These are phyloP conservation scores for Agrochola macilenta DNA, from an alignment of 2,888 invertebrate species.

Conservation along the genomic window DNA sequence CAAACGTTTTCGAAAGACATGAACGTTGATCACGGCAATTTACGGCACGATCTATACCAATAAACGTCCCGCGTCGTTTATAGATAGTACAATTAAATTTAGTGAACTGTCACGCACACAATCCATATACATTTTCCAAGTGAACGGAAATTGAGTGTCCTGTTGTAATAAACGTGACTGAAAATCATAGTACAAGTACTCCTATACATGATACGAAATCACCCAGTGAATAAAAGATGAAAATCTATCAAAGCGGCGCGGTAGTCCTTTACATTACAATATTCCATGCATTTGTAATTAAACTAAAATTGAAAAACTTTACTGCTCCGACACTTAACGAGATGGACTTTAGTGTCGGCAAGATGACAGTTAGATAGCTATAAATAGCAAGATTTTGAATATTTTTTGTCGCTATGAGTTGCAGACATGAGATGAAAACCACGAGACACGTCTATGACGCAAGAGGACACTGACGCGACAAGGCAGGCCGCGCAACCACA, in stretches of 20 bases:
- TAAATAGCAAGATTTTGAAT: conserved; percentile 11
- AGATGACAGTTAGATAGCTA: conserved; percentile 20
- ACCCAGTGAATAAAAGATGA: conserved; percentile 47
- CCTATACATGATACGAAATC: background rate
- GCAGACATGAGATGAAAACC: conserved; percentile 31
- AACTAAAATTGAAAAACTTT: conserved; percentile 15
- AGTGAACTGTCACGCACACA: conserved; percentile 24
- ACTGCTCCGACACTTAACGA: background rate
- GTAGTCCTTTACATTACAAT: conserved; percentile 28
- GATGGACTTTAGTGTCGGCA: conserved; percentile 1
- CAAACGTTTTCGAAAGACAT: conserved; percentile 51
- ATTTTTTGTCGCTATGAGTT: conserved; percentile 31
- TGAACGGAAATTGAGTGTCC: conserved; percentile 24
- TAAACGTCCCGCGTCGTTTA: conserved; percentile 12
- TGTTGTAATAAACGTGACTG: conserved; percentile 31
- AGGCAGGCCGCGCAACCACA: conserved; percentile 60
- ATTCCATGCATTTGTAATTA: conserved; percentile 45
- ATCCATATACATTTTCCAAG: conserved; percentile 35
- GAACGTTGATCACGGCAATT: conserved; percentile 57
- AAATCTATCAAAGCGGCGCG: conserved; percentile 26
- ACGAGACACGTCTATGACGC: conserved; percentile 52
- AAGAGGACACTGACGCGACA: conserved; percentile 49
- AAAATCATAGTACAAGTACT: conserved; percentile 42
- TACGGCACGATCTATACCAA: conserved; percentile 28
- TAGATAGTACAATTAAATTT: conserved; percentile 22